These are phyloP conservation scores for Drosophila sordidapex DNA, from an alignment of 2,888 invertebrate genomes.

Conservation along the genomic window DNA sequence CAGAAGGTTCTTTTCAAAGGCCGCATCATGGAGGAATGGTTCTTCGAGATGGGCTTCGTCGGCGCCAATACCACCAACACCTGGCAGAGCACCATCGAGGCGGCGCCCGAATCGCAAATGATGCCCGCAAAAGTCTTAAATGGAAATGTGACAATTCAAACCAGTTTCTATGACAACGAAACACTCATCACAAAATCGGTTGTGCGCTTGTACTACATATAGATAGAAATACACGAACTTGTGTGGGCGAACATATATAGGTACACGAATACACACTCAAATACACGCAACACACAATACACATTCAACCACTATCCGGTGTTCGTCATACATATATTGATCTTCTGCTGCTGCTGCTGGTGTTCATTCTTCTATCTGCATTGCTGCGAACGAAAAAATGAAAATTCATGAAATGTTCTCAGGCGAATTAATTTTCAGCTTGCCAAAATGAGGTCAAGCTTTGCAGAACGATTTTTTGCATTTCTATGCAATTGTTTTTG, in stretches of 20 bases:
- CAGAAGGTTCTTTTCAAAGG: slow-evolving; percentile 93
- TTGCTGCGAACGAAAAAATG: slow-evolving; percentile 11
- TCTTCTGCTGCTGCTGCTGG: slow-evolving; percentile 43
- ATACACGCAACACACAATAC: slow-evolving; percentile 8
- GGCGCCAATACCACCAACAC: slow-evolving; percentile 99
- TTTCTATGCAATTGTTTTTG: slow-evolving; percentile 69
- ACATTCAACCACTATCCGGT: slow-evolving; percentile 51
- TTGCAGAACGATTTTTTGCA: slow-evolving; percentile 51
- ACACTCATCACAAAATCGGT: slow-evolving; percentile 96
- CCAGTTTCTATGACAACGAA: slow-evolving; percentile 98
- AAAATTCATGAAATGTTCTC: slow-evolving; percentile 37
- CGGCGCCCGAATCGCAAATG: slow-evolving; percentile 99
- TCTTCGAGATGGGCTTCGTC: slow-evolving; percentile 99
- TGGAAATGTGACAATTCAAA: slow-evolving; percentile 98
- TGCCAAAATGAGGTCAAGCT: slow-evolving; percentile 20
- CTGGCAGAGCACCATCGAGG: slow-evolving; percentile 99
- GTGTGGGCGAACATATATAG: slow-evolving; percentile 26
- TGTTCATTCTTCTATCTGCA: slow-evolving; percentile 40
- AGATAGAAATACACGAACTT: slow-evolving; percentile 74
- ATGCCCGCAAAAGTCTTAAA: slow-evolving; percentile 99
- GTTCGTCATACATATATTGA: slow-evolving; percentile 52
- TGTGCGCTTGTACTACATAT: slow-evolving; percentile 97
- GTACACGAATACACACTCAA: slow-evolving; percentile 8
- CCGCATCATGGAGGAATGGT: slow-evolving; percentile 98
- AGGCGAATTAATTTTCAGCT: slow-evolving; percentile 23